Percentiles rank a stretch among this genome's conserved stretches.
These are phyloP conservation scores for Periphyllus acericola DNA, from an alignment of 2,888 invertebrate genomes.

Conservation along the genomic window DNA sequence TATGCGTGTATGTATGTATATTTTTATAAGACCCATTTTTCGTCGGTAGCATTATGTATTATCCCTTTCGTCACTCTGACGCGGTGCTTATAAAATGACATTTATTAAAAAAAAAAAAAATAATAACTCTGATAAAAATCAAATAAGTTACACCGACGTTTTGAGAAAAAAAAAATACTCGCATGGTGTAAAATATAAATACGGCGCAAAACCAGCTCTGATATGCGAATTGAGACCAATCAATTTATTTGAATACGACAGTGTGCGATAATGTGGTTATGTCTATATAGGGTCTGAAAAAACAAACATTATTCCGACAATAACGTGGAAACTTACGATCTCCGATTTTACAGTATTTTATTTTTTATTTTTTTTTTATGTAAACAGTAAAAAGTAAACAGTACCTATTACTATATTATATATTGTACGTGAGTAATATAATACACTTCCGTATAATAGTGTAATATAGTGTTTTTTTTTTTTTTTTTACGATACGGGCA, in stretches of 20 bases:
- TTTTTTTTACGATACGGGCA: not conserved
- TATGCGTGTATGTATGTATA: not conserved
- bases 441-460: not conserved
- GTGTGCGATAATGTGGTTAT: too few species aligned
- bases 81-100: not conserved
- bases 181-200: not conserved
- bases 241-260: too few species aligned
- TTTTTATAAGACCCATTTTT: not conserved
- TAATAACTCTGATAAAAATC: not conserved
- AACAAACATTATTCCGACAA: not conserved
- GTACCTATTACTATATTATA: too few species aligned
- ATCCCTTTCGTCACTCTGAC: not conserved
- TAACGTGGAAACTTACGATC: not conserved
- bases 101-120: not conserved
- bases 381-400: too few species aligned
- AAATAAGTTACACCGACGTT: not conserved
- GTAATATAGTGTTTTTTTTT: not conserved
- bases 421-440: too few species aligned
- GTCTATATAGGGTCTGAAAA: not conserved
- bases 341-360: not conserved
- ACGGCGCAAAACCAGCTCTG: too few species aligned
- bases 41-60: not conserved
- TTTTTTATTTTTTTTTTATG: not conserved
- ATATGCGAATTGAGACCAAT: too few species aligned
- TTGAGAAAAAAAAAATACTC: not conserved